Evolutionary conservation across 37 sponge, comb jelly and placozoan genomes (phyloP), one percentile per base, ranked within the genome.

Genomic region (Theonella swinhoei): DNA sequence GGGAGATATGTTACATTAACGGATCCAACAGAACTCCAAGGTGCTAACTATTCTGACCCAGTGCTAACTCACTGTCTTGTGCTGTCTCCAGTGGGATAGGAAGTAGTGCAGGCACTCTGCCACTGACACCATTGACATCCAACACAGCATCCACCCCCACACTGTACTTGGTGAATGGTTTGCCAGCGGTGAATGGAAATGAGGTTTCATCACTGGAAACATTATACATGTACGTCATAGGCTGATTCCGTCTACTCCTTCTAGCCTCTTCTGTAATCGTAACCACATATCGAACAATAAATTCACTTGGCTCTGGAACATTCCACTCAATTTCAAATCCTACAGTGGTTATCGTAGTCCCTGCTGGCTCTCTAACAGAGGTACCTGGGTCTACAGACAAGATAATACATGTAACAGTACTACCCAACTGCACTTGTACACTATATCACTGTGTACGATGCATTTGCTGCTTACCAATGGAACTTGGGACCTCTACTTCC

Each of bases 121-220:
- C 29, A 62, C 5, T 8, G 24, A 8, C 77, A 32, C 22, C 20
- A 2, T 32, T 32, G 8, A 7, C 11, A 26, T 5, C 19, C 28
- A n/a, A 64, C 11, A 60, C 66, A 78, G 66, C 78, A 78, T 37
- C n/a, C n/a, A 78, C 66, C 28, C 38, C 11, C 39, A 63, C 65
- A 5, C 36, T 63, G 78, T n/a, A 28, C 22, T 36, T 23, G 1
- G 78, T 58, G 65, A 34, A 63, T 14, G 54, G 54, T 14, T 47
- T 7, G 7, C 54, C 54, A 47, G 54, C 54, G 11, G 14, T 47
- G 54, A 47, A 47, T 14, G 7, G 11, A 47, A 47, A 47, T 47
- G 7, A 7, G 7, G 54, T 47, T 14, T 14, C 54, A 47, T 7
- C 14, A 17, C 14, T 7, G 54, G 7, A 17, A 17, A 47, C 54